phyloP scores from a whole-genome alignment of 2,113 vertebrate genomes.

The Colossoma macropomum region DNA sequence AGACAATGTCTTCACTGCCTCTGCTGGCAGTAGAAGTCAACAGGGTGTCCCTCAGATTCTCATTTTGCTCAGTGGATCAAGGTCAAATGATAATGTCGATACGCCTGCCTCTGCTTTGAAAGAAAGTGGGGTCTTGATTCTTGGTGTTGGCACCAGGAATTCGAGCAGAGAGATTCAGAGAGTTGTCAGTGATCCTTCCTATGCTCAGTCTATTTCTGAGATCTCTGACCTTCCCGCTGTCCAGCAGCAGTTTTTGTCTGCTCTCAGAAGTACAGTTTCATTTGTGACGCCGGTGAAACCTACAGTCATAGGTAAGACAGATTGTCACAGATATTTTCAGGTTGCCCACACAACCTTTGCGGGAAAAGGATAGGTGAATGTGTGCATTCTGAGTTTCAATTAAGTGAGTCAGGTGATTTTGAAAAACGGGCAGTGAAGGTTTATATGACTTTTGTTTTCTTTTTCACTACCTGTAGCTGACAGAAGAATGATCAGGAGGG shows the following conservation, averaged over 20 bases:
- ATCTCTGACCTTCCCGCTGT: no score
- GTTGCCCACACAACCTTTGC: background rate
- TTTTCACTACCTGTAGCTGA: background rate
- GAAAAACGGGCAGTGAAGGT: background rate
- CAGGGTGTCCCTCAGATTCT: conserved; percentile 85
- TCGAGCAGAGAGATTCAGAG: no score
- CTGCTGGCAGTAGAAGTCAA: conserved; percentile 80
- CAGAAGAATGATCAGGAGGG: background rate
- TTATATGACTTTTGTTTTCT: conserved; percentile 1
- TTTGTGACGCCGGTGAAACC: background rate
- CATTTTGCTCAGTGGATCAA: conserved; percentile 68
- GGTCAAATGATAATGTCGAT: no score
- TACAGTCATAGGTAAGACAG: background rate
- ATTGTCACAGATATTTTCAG: background rate
- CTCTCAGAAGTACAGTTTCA: no score
- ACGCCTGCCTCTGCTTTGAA: no score
- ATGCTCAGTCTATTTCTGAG: no score
- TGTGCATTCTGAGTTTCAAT: background rate
- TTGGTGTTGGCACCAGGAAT: no score
- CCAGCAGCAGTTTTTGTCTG: no score
- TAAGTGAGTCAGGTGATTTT: background rate
- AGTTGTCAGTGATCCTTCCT: no score
- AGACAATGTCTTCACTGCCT: conserved; percentile 81
- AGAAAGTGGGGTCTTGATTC: no score
- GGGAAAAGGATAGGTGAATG: background rate